These are phyloP conservation scores for Peribatodes rhomboidaria DNA, from an alignment of 2,888 invertebrate genomes.

Conservation along the genomic window DNA sequence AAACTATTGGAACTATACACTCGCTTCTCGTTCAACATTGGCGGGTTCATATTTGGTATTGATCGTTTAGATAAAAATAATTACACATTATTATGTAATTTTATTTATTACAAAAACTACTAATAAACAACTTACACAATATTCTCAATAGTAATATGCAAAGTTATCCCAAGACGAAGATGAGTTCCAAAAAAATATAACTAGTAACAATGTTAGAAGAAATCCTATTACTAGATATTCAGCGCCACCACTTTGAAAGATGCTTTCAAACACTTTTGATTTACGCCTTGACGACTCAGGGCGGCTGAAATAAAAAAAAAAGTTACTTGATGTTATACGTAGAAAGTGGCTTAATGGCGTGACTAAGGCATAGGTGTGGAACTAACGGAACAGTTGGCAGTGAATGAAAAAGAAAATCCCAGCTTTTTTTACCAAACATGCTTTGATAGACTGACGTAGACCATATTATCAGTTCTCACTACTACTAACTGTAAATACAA, in stretches of 20 bases:
- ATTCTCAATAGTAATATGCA: slow-evolving; percentile 7
- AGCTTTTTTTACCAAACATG: too few relatives aligned
- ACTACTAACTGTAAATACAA: too few relatives aligned
- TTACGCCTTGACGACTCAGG: slow-evolving; percentile 6
- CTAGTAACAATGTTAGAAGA: slow-evolving; percentile 22
- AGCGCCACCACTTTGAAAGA: slow-evolving; percentile 19
- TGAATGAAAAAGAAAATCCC: too few relatives aligned
- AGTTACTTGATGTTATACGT: not conserved
- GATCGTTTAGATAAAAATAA: not conserved
- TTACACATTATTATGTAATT: not conserved
- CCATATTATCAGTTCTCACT: too few relatives aligned
- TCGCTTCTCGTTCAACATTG: too few relatives aligned
- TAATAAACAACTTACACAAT: not conserved
- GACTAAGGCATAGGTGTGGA: too few relatives aligned
- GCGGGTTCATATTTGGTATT: too few relatives aligned
- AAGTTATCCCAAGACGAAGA: slow-evolving; percentile 21
- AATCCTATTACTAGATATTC: slow-evolving; percentile 30
- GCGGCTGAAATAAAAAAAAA: slow-evolving; percentile 30
- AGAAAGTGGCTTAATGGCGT: not conserved
- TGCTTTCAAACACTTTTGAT: slow-evolving; percentile 14
- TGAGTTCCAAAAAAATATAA: slow-evolving; percentile 26
- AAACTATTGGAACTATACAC: too few relatives aligned
- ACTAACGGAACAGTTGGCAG: too few relatives aligned
- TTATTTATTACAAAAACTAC: not conserved
- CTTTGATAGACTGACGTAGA: too few relatives aligned